A percentile compares a stretch with the other conserved stretches of the same genome.
Conservation (phyloP, 2,797 vertebrate species). For the Thripadectes ignobilis region DNA sequence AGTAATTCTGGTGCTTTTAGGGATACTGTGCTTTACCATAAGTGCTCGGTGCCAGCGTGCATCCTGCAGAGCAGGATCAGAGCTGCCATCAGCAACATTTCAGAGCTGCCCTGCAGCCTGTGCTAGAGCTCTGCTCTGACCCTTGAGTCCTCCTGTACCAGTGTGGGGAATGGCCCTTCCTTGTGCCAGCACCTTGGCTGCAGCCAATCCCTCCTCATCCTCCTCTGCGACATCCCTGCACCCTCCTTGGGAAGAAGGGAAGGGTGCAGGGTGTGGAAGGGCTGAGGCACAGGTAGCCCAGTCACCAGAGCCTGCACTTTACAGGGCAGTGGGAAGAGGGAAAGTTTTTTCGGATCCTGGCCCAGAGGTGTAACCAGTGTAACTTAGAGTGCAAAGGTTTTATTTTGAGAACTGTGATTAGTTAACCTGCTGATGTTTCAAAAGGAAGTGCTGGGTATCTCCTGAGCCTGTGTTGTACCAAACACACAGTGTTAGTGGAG, state of each 20-base stretch:
- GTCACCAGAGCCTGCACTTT: neutral
- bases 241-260: neutral
- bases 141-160: neutral
- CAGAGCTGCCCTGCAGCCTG: neutral
- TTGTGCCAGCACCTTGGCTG: neutral
- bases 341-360: neutral
- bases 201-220: neutral
- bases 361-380: neutral
- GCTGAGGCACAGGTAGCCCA: neutral
- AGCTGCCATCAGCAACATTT: neutral
- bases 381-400: neutral
- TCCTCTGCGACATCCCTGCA: neutral
- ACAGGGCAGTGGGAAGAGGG: neutral
- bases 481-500: neutral
- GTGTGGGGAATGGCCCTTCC: accelerated
- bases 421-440: neutral
- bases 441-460: neutral
- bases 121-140: neutral
- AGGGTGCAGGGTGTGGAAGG: neutral
- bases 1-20: neutral
- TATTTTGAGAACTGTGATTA: neutral
- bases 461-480: neutral
- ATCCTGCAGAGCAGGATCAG: neutral
- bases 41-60: neutral
- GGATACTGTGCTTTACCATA: neutral